phyloP scores from a whole-genome alignment of 2,113 vertebrate species.

The Vicugna pacos region DNA sequence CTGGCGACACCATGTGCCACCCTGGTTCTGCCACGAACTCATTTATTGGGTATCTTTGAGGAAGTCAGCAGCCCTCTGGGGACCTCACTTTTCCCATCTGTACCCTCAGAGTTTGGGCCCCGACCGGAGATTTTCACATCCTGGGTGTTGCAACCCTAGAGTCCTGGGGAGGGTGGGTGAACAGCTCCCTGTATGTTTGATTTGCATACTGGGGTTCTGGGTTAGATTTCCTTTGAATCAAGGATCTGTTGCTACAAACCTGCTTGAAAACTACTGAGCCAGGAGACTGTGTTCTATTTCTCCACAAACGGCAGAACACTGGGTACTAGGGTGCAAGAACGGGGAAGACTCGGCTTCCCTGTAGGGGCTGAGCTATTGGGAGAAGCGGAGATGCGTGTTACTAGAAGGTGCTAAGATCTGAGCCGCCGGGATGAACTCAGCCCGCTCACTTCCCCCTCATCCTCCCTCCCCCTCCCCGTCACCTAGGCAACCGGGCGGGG shows the following conservation, averaged over 20 bases:
- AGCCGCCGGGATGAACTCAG: not conserved
- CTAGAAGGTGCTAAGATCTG: not conserved
- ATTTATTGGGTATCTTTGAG: not conserved
- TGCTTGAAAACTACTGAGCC: not conserved
- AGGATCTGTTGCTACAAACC: constrained; percentile 4
- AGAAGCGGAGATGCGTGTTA: not conserved
- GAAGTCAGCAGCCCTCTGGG: not conserved
- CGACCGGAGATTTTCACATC: not conserved
- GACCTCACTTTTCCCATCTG: not conserved
- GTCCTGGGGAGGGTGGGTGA: not conserved
- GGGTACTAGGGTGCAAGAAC: not conserved
- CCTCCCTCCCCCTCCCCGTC: not conserved
- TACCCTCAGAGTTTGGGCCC: not conserved
- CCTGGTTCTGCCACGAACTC: not conserved
- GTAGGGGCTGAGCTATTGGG: not conserved
- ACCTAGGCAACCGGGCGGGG: constrained; percentile 57
- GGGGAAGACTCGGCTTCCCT: not conserved
- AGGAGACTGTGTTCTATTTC: not conserved
- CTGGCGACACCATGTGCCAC: not conserved
- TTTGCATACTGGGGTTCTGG: not conserved
- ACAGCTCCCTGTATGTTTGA: not conserved
- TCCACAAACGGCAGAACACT: not conserved
- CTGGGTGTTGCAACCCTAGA: not conserved
- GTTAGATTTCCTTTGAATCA: constrained; percentile 1
- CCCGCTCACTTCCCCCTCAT: not conserved